A percentile compares a stretch with the other conserved stretches of the same genome.
phyloP scores from a whole-genome alignment of 2,888 invertebrate species.

The Hanleya hanleyi region DNA sequence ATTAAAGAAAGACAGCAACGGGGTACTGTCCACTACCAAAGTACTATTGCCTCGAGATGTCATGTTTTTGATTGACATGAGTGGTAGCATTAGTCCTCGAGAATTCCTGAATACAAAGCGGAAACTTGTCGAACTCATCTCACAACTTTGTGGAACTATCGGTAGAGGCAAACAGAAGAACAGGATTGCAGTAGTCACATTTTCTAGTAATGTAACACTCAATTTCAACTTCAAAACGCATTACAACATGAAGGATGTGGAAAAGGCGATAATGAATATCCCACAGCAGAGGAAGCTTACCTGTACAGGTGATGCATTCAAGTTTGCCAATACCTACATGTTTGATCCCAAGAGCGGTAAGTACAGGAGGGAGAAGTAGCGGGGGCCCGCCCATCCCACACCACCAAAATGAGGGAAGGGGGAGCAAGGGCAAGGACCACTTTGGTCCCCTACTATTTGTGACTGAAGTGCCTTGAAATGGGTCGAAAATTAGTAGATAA shows the following conservation, averaged over 20 bases:
- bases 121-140: not conserved
- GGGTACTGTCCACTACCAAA: too few species aligned
- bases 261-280: not conserved
- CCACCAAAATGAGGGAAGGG: too few species aligned
- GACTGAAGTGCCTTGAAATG: too few species aligned
- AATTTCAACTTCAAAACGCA: not conserved
- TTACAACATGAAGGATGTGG: not conserved
- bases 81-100: not conserved
- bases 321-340: not conserved
- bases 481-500: too few species aligned
- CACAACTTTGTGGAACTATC: not conserved
- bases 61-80: not conserved
- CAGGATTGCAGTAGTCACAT: not conserved
- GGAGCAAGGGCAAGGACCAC: too few species aligned
- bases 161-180: not conserved
- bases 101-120: not conserved
- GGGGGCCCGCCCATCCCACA: too few species aligned
- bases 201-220: not conserved
- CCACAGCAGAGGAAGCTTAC: not conserved
- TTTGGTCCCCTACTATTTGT: too few species aligned
- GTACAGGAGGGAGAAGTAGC: too few species aligned
- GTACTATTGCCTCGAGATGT: not conserved
- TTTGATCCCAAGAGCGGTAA: slow-evolving; percentile 5
- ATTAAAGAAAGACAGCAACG: too few species aligned
- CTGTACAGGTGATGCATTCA: not conserved